phyloP scores from a whole-genome alignment of 2,113 vertebrate genomes.

The Ploceus nigricollis region DNA sequence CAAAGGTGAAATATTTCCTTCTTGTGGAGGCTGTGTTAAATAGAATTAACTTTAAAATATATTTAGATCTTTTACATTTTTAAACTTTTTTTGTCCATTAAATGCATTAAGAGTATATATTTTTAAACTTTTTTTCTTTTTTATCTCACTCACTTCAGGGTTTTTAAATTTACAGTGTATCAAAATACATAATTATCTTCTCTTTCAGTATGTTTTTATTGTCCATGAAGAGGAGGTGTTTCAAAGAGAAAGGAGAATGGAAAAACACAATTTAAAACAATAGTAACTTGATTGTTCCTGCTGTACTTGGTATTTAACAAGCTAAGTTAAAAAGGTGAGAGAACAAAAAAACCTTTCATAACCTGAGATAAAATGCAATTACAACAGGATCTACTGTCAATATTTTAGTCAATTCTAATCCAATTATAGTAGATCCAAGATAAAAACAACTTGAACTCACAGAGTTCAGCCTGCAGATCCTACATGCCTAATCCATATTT shows the following conservation, averaged over 20 bases:
- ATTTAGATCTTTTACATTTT: not conserved
- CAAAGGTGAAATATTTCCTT: not conserved
- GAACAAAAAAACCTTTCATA: not conserved
- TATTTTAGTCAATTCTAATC: not conserved
- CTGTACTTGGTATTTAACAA: not conserved
- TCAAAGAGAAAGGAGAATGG: not conserved
- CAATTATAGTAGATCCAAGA: not conserved
- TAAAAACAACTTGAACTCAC: not conserved
- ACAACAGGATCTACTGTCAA: not conserved
- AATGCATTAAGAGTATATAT: not conserved
- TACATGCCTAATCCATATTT: not conserved
- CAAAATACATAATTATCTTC: not conserved
- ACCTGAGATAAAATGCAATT: not conserved
- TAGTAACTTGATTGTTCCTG: accelerated
- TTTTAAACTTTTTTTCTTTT: not conserved
- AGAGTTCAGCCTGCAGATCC: not conserved
- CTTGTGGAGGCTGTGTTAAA: not conserved
- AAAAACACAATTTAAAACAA: not conserved
- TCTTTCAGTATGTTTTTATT: not conserved
- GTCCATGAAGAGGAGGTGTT: not conserved
- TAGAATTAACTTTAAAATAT: not conserved
- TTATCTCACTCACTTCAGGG: not conserved
- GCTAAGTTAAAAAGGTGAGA: not conserved
- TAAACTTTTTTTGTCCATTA: not conserved
- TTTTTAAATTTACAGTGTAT: not conserved